A percentile compares a stretch with the other conserved stretches of the same genome.
Conservation (phyloP, 2,888 invertebrate species). For the Chalcosyrphus nemorum region DNA sequence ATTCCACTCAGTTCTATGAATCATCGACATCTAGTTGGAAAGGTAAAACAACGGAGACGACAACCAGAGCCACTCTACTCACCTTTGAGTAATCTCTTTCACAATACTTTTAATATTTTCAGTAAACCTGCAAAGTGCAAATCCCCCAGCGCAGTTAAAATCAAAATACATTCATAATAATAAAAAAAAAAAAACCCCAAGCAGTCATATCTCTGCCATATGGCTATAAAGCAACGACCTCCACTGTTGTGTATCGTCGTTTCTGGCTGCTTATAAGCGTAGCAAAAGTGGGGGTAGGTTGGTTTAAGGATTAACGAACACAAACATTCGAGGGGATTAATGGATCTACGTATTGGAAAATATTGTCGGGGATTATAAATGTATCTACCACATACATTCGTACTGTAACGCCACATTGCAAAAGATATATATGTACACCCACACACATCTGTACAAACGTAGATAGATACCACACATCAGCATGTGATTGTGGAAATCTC, state of each 20-base stretch:
- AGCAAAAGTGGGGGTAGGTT: constrained; percentile 59
- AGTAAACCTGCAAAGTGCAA: constrained; percentile 18
- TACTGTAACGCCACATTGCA: constrained; percentile 19
- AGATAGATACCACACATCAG: constrained; percentile 25
- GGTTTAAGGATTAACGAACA: constrained; percentile 82
- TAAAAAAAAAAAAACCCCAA: constrained; percentile 1
- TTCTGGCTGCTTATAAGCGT: constrained; percentile 43
- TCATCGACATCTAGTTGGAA: neutral
- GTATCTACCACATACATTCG: constrained; percentile 54
- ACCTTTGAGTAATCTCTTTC: neutral
- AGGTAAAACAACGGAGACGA: neutral
- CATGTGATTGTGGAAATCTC: constrained; percentile 71
- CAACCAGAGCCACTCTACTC: neutral
- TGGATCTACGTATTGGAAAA: constrained; percentile 73
- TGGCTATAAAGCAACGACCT: constrained; percentile 51
- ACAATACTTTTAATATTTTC: neutral
- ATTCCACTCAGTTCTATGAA: neutral
- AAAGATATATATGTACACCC: constrained; percentile 40
- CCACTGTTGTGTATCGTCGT: constrained; percentile 46
- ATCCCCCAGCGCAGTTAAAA: neutral
- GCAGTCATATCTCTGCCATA: constrained; percentile 24
- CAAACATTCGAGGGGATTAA: constrained; percentile 74
- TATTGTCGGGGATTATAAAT: constrained; percentile 73
- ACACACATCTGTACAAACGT: neutral
- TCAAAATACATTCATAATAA: neutral